Evolutionary conservation across 37 sponge, comb jelly and placozoan species (phyloP).

Genomic region (Chondrosia reniformis): DNA sequence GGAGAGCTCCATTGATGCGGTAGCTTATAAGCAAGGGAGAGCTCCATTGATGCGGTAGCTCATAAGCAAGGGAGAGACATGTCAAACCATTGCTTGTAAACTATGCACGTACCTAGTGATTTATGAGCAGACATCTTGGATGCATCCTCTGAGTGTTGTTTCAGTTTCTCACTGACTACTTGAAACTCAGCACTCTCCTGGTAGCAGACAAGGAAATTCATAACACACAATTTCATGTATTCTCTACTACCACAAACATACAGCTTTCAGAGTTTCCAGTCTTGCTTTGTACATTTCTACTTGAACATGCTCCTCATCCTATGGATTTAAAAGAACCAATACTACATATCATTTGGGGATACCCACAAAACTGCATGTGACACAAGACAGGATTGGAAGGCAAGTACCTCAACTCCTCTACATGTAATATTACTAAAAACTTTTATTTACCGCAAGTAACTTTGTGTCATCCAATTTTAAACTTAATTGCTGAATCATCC

Average conservation of each 20-base stretch:
- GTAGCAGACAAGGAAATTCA: too few species aligned
- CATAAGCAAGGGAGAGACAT: too few species aligned
- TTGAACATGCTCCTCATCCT: not conserved
- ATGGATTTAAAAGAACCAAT: not conserved
- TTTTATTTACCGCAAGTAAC: not conserved
- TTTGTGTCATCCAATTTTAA: slow-evolving; percentile 1
- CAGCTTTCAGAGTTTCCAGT: not conserved
- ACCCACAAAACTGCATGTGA: not conserved
- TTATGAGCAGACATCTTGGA: too few species aligned
- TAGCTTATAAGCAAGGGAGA: too few species aligned
- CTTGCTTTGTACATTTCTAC: not conserved
- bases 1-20: too few species aligned
- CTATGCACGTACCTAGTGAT: too few species aligned
- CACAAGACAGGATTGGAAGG: not conserved
- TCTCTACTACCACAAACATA: too few species aligned
- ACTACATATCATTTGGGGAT: not conserved
- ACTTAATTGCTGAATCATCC: slow-evolving; percentile 12
- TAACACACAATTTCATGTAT: too few species aligned
- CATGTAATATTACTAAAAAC: not conserved
- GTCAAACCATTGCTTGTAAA: too few species aligned
- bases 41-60: too few species aligned
- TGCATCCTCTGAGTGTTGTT: too few species aligned
- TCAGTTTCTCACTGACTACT: not conserved
- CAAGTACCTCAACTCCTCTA: not conserved
- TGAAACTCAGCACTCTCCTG: not conserved